A percentile compares a stretch with the other conserved stretches of the same genome.
Conservation (phyloP, 2,113 vertebrate genomes). For the Tetrax tetrax region DNA sequence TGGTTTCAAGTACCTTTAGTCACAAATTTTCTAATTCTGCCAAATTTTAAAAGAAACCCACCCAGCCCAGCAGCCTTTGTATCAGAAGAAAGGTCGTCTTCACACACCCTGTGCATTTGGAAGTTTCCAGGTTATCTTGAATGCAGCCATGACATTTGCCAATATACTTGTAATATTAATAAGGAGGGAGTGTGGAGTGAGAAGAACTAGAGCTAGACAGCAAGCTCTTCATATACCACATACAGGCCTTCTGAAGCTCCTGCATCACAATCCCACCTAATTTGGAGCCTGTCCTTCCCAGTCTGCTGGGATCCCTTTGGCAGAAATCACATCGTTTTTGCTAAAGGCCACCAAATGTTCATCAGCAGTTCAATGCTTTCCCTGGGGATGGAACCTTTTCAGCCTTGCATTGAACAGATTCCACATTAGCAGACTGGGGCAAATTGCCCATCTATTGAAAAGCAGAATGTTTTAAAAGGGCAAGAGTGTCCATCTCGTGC, state of each 20-base stretch:
- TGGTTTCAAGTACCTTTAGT: neutral
- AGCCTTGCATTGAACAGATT: conserved; percentile 66
- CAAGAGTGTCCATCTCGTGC: conserved; percentile 60
- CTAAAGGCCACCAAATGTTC: conserved; percentile 78
- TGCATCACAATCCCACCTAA: conserved; percentile 54
- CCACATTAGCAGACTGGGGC: conserved; percentile 64
- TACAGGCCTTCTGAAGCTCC: conserved; percentile 38
- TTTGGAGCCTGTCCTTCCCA: conserved; percentile 55
- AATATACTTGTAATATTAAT: neutral
- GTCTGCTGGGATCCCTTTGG: conserved; percentile 67
- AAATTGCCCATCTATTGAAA: conserved; percentile 62
- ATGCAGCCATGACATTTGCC: conserved; percentile 25
- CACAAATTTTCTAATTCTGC: neutral
- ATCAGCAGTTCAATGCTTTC: conserved; percentile 54
- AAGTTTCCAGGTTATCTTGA: neutral
- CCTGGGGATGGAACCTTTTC: conserved; percentile 72
- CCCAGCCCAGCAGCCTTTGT: neutral
- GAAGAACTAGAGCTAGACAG: neutral
- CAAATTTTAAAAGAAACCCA: neutral
- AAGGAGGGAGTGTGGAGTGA: neutral
- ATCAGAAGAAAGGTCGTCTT: conserved; percentile 1
- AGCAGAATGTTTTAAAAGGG: conserved; percentile 60
- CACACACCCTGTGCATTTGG: neutral
- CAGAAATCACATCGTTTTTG: conserved; percentile 41
- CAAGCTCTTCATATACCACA: neutral